Conservation (phyloP, 2,113 vertebrate genomes). For the Pristiophorus japonicus region DNA sequence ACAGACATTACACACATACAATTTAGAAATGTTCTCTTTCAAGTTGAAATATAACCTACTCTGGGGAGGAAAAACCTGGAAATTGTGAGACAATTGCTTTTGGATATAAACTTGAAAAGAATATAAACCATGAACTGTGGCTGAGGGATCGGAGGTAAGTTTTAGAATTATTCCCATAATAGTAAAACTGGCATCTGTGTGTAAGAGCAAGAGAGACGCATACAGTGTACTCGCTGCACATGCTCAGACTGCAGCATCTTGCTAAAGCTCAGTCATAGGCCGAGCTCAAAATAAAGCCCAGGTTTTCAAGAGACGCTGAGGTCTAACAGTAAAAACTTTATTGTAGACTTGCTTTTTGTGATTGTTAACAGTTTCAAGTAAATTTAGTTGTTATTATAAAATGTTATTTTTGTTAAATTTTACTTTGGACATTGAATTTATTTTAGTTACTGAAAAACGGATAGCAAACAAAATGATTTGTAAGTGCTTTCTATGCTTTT, state of each 20-base stretch:
- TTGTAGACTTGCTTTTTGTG: too few species aligned
- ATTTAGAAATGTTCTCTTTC: background rate
- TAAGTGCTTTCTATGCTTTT: too few species aligned
- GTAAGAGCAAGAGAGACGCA: background rate
- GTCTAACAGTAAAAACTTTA: too few species aligned
- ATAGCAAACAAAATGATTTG: too few species aligned
- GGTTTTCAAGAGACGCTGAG: too few species aligned
- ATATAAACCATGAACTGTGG: background rate
- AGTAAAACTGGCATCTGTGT: background rate
- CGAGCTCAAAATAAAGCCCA: background rate
- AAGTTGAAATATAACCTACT: background rate
- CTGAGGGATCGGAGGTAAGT: background rate
- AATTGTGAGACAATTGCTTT: background rate
- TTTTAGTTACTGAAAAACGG: too few species aligned
- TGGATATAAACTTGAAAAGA: background rate
- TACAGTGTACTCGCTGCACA: background rate
- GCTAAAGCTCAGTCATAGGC: background rate
- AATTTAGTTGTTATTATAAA: too few species aligned
- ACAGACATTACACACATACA: too few species aligned
- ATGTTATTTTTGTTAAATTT: too few species aligned
- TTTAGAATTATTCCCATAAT: background rate
- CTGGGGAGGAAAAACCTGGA: background rate
- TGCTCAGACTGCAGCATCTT: background rate
- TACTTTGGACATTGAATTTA: too few species aligned
- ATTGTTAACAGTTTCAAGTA: too few species aligned